Percentiles rank a stretch among this genome's conserved stretches.
Conservation (phyloP, 2,113 vertebrate genomes). For the Phainopepla nitens region DNA sequence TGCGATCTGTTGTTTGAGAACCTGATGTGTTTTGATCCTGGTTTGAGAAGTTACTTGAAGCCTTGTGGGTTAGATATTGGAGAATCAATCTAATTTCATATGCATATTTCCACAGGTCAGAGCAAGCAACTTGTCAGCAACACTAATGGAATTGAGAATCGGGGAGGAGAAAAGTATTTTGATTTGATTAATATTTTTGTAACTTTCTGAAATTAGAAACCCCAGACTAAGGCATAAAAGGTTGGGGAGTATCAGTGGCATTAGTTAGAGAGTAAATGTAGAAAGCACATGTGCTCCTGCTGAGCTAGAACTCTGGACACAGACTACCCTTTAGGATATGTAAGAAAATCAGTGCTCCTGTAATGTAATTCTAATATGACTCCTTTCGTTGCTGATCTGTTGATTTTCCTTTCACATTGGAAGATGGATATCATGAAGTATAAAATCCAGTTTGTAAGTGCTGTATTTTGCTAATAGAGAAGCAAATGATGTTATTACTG, state of each 20-base stretch:
- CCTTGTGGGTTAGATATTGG: neutral
- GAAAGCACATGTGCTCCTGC: neutral
- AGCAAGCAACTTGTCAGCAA: neutral
- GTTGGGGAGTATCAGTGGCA: fast-evolving
- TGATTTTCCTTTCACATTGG: neutral
- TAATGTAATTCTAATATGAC: fast-evolving
- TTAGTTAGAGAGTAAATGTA: neutral
- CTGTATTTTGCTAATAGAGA: neutral
- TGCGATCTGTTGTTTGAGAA: neutral
- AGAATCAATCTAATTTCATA: neutral
- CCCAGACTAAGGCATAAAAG: neutral
- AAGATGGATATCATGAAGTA: neutral
- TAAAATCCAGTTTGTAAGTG: neutral
- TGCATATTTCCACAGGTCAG: neutral
- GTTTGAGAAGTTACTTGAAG: neutral
- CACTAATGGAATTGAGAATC: neutral
- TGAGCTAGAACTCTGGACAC: neutral
- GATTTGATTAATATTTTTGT: neutral
- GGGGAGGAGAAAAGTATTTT: neutral
- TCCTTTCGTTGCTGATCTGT: neutral
- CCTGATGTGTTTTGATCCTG: neutral
- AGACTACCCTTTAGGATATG: neutral
- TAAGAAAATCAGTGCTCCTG: neutral
- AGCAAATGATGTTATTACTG: neutral
- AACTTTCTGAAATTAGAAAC: neutral